Evolutionary conservation across 2,888 invertebrate genomes (phyloP).

Genomic region (Drosophila yooni): DNA sequence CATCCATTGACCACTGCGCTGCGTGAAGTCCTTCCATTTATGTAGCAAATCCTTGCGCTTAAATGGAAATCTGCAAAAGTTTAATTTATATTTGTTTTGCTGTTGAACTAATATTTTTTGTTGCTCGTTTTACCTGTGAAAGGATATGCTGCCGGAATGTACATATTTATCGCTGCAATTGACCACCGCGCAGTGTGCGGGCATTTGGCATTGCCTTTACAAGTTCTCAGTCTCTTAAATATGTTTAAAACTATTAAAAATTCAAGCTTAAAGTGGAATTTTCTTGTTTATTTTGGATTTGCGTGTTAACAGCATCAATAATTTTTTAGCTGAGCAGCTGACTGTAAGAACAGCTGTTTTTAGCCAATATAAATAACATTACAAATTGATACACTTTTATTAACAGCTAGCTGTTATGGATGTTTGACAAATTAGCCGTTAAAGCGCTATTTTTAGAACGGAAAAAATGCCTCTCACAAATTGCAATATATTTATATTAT

Average conservation of each 20-base stretch:
- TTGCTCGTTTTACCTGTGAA: constrained; percentile 80
- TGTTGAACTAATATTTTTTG: background rate
- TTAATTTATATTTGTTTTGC: background rate
- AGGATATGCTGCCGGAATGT: constrained; percentile 83
- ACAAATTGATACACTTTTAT: background rate
- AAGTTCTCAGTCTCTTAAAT: background rate
- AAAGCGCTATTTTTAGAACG: background rate
- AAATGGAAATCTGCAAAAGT: constrained; percentile 82
- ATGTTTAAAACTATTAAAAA: too few relatives aligned
- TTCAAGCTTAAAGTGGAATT: background rate
- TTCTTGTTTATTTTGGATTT: constrained; percentile 9
- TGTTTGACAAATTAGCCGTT: background rate
- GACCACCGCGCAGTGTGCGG: constrained; percentile 84
- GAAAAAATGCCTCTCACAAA: background rate
- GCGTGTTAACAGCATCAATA: constrained; percentile 13
- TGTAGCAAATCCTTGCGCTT: constrained; percentile 79
- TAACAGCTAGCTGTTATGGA: constrained; percentile 2
- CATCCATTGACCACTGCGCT: constrained; percentile 81
- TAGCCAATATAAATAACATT: constrained; percentile 6
- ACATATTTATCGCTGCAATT: constrained; percentile 84
- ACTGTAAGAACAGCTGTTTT: constrained; percentile 3
- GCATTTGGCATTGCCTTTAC: constrained; percentile 70
- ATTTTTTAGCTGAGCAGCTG: background rate
- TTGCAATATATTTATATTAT: background rate
- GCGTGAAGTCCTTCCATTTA: constrained; percentile 84